These are phyloP conservation scores for Nomada lathburiana DNA, from an alignment of 2,888 invertebrate species.

Conservation along the genomic window DNA sequence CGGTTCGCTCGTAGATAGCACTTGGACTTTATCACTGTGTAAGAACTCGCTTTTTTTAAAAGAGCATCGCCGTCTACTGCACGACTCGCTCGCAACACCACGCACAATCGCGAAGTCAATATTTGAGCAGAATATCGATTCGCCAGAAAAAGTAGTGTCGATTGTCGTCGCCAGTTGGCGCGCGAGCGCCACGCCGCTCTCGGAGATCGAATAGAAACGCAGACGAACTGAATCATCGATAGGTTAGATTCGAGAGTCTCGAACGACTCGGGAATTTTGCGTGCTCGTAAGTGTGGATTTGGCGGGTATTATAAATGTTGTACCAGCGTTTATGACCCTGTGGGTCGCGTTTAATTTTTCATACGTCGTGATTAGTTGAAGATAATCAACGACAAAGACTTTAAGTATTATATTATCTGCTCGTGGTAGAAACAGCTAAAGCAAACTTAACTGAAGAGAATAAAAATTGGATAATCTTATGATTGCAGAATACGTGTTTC, in stretches of 20 bases:
- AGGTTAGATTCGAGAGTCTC: neutral
- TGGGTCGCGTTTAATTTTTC: no score
- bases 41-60: conserved; percentile 70
- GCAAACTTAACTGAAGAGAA: no score
- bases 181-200: conserved; percentile 1
- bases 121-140: conserved; percentile 84
- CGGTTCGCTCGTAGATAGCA: conserved; percentile 43
- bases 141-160: conserved; percentile 75
- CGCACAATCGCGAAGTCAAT: conserved; percentile 81
- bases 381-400: no score
- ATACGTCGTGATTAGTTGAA: no score
- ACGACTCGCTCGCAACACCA: conserved; percentile 76
- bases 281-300: neutral
- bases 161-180: conserved; percentile 65
- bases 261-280: neutral
- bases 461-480: no score
- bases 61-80: conserved; percentile 75
- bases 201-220: conserved; percentile 9
- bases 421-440: no score
- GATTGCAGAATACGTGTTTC: no score
- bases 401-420: no score
- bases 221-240: neutral
- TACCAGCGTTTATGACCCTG: no score
- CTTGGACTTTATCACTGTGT: conserved; percentile 53
- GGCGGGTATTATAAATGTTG: neutral